Conservation (phyloP, 2,113 vertebrate species). For the Menura novaehollandiae region DNA sequence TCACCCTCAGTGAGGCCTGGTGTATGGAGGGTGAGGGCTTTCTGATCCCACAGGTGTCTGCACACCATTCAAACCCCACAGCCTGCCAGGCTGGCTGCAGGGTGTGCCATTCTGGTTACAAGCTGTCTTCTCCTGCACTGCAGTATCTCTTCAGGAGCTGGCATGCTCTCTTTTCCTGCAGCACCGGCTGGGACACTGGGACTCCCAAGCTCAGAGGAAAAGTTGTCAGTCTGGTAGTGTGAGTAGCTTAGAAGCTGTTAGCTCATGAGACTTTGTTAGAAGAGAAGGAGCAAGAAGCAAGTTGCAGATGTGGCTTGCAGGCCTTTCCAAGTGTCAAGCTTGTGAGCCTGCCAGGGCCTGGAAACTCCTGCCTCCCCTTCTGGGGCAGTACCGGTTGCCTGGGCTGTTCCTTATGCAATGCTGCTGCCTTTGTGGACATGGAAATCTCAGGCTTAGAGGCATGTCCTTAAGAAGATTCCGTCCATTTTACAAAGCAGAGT, state of each 20-base stretch:
- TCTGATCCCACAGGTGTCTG: rapidly evolving
- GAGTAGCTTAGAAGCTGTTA: neutral
- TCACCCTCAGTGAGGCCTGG: neutral
- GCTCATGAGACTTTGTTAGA: neutral
- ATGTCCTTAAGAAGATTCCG: neutral
- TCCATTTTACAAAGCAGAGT: neutral
- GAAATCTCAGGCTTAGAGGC: neutral
- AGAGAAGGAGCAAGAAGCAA: neutral
- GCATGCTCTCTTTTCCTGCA: neutral
- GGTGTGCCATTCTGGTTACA: neutral
- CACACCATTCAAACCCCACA: neutral
- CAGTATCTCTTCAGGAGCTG: neutral
- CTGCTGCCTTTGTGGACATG: neutral
- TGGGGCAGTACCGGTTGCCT: neutral
- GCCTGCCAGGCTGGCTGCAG: neutral
- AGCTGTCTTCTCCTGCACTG: neutral
- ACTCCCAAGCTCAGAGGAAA: neutral
- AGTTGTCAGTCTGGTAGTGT: rapidly evolving
- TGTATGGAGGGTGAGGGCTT: neutral
- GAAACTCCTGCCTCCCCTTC: neutral
- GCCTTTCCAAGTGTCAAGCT: neutral
- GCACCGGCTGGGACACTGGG: neutral
- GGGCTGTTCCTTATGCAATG: neutral
- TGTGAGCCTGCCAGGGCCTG: neutral
- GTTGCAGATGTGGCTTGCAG: neutral